Percentiles rank a stretch among this genome's conserved stretches.
Conservation (phyloP, 2,113 vertebrate genomes). For the Chionis minor region DNA sequence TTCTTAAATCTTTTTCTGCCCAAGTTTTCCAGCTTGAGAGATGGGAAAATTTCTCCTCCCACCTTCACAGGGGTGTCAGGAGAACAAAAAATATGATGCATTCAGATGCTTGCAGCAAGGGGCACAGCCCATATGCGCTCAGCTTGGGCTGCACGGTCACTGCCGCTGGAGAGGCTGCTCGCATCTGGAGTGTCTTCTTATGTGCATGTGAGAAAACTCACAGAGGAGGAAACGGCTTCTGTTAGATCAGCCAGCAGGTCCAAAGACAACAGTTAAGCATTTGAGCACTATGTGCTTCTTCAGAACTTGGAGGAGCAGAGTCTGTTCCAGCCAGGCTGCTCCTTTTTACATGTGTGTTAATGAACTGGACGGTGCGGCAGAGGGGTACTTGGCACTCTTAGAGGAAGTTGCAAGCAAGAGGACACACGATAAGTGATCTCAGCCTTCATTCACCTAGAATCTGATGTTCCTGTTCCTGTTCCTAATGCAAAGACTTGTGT, state of each 20-base stretch:
- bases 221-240: background rate
- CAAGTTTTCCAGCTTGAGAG: background rate
- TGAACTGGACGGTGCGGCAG: background rate
- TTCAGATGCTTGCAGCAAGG: background rate
- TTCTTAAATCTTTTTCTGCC: background rate
- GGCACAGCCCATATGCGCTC: accelerated
- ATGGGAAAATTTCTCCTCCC: background rate
- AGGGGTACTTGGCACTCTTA: background rate
- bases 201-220: background rate
- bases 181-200: background rate
- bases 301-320: background rate
- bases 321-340: background rate
- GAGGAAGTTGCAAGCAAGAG: background rate
- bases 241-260: background rate
- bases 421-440: background rate
- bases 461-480: background rate
- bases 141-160: background rate
- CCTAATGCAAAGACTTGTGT: background rate
- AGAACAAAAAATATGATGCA: background rate
- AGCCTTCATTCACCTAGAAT: background rate
- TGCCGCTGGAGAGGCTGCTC: background rate
- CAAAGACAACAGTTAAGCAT: background rate
- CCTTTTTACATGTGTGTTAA: background rate
- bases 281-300: background rate
- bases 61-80: background rate